Percentiles rank a stretch among this genome's conserved stretches.
These are phyloP conservation scores for Oryzias curvinotus DNA, from an alignment of 2,113 vertebrate genomes.

Conservation along the genomic window DNA sequence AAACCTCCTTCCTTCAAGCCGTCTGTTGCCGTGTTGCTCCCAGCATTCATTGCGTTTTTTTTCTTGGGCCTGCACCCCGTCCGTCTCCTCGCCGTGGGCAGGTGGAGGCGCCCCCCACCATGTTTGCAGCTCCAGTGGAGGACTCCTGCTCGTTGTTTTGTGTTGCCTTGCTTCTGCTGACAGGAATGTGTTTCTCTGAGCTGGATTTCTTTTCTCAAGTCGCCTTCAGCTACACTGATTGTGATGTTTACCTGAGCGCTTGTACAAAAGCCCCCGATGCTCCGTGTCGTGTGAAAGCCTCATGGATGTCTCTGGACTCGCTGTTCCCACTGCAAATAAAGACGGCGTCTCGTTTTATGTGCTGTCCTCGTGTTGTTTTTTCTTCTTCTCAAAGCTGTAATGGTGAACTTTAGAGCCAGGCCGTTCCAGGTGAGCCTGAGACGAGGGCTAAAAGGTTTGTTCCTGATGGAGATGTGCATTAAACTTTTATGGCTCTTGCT, in stretches of 20 bases:
- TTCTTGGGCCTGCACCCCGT: too few species aligned
- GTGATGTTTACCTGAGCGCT: conserved; percentile 57
- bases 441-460: neutral
- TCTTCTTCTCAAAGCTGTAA: neutral
- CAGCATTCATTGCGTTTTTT: too few species aligned
- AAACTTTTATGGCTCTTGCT: conserved; percentile 26
- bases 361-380: neutral
- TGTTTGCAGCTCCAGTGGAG: too few species aligned
- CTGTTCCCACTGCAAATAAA: conserved; percentile 72
- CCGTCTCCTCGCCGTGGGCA: too few species aligned
- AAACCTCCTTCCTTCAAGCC: too few species aligned
- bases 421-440: neutral
- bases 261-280: conserved; percentile 64
- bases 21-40: too few species aligned
- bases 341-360: conserved; percentile 48
- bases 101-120: too few species aligned
- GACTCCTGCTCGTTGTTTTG: neutral
- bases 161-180: conserved; percentile 38
- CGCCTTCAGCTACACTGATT: conserved; percentile 64
- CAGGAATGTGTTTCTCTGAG: conserved; percentile 23
- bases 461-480: conserved; percentile 25
- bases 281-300: conserved; percentile 66
- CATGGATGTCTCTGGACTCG: conserved; percentile 63
- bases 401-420: neutral
- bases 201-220: conserved; percentile 42